Conservation (phyloP, 2,113 vertebrate species). For the Forbesichthys agassizii region DNA sequence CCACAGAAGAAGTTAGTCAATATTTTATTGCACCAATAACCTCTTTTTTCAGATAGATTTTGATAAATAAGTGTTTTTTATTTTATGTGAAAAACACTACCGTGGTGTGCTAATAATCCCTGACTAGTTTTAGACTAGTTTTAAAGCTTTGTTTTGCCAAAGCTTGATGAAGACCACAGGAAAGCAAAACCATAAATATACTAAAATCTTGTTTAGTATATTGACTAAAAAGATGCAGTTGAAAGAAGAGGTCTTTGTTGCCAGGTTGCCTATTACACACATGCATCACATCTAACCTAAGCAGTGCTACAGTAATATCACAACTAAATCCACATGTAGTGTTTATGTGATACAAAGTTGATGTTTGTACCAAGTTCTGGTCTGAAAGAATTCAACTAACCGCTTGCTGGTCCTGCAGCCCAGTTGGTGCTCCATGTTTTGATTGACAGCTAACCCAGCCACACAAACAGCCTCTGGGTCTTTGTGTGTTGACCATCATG, state of each 20-base stretch:
- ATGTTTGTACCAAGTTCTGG: constrained; percentile 16
- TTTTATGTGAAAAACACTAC: too few relatives aligned
- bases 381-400: constrained; percentile 64
- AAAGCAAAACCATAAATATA: too few relatives aligned
- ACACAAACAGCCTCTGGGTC: constrained; percentile 68
- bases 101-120: too few relatives aligned
- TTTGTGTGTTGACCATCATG: constrained; percentile 70
- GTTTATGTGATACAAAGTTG: not conserved
- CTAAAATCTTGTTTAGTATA: not conserved
- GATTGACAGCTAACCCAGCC: constrained; percentile 67
- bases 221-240: not conserved
- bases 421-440: constrained; percentile 62
- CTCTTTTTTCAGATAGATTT: constrained; percentile 46
- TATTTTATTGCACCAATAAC: constrained; percentile 54
- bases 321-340: not conserved
- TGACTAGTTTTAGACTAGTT: too few relatives aligned
- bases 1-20: constrained; percentile 30
- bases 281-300: constrained; percentile 46
- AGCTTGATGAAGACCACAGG: not conserved
- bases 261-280: constrained; percentile 22
- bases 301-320: not conserved
- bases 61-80: too few relatives aligned
- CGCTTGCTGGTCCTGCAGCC: constrained; percentile 68
- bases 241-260: constrained; percentile 57
- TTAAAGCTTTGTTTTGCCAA: not conserved